Evolutionary conservation across 2,113 vertebrate species (phyloP), one percentile per base, ranked within the genome.

Genomic region (Callopanchax toddi): DNA sequence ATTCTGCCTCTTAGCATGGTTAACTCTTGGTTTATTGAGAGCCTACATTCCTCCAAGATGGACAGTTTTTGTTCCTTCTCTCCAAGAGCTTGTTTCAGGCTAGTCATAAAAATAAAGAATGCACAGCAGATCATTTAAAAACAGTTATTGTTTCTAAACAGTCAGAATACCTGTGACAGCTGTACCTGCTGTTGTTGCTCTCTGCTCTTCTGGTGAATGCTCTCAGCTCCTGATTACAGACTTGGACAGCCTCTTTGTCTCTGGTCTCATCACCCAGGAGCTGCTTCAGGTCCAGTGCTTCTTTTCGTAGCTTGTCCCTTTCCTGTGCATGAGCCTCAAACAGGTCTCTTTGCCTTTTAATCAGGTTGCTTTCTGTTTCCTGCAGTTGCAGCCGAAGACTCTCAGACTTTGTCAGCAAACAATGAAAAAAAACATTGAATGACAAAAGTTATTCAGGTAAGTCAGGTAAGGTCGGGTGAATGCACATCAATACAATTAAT

Each of bases 131-230:
- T n/a, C n/a, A n/a, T n/a, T n/a, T n/a, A n/a, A n/a, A 42, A 48
- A 45, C 4, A 45, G 32, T 25, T 26, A 36, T 15, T 15, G 5
- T 34, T 16, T 11, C 2, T 32, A 21, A 1, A 36, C 2, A 0
- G 11, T 42, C 3, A 26, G 1, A 36, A 23, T 29, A 32, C 8
- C 10, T 2, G 11, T 43, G 17, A 17, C 4, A 46, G 6, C 45
- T 25, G 1, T 69, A 95, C 95, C 93, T 95, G 92, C 83, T 94
- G 74, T 89, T 94, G 67, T 96, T 93, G n/a, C 88, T 90, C 74
- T 94, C 91, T 0, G 82, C 81, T 68, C 65, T 89, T 78, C 86
- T 90, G 50, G 96, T 21, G 3, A 79, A 61, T 1, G 79, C 83
- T 55, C 91, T 83, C 3, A 96, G 93, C 53, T 93, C 82, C 8